Base-by-base conservation (phyloP, 1,140 invertebrate species). In the Rhagoletis pomonella region DNA sequence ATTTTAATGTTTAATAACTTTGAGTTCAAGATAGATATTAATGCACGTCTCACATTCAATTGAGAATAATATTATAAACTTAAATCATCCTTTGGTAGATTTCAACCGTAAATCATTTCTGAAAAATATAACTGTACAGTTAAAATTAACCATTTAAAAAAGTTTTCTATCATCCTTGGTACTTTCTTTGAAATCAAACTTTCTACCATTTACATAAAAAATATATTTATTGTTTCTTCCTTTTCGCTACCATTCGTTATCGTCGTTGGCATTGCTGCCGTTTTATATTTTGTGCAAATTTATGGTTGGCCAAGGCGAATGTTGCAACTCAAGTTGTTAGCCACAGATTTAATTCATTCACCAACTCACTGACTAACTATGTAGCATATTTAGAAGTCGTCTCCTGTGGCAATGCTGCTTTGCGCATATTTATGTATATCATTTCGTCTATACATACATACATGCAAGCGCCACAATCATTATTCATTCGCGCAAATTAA, bases 401-500 rank as follows among this genome's bases (percentile, higher is more conserved):
- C 12, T 10, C 60, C 4, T 62, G 60, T 39, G 29, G 29, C 29
- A 29, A 29, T 29, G 64, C 64, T 17, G 29, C 6, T 39, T 7
- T 39, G 64, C 1, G 29, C n/a, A 19, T 67, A 67, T 67, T 67
- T 67, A 67, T 67, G 64, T 19, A 67, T 5, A 29, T 67, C 6
- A 29, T 29, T 29, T 29, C 29, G 29, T 29, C 29, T 29, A 29
- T 29, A 29, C 29, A 29, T 29, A 29, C 29, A 29, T 29, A 29
- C 29, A 1, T 67, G 10, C n/a, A 67, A 67, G 17, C 4, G 64
- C 64, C 19, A 4, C 19, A 67, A 67, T 67, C 64, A 67, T 67
- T 67, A 29, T 67, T 67, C 64, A 67, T 67, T 67, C 64, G 6
- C 64, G 64, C 10, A 67, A 67, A 67, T 67, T 67, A 67, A 67